Percentiles rank a stretch among this genome's conserved stretches.
phyloP scores from a whole-genome alignment of 2,797 vertebrate species.

The Pelobates cultripes region DNA sequence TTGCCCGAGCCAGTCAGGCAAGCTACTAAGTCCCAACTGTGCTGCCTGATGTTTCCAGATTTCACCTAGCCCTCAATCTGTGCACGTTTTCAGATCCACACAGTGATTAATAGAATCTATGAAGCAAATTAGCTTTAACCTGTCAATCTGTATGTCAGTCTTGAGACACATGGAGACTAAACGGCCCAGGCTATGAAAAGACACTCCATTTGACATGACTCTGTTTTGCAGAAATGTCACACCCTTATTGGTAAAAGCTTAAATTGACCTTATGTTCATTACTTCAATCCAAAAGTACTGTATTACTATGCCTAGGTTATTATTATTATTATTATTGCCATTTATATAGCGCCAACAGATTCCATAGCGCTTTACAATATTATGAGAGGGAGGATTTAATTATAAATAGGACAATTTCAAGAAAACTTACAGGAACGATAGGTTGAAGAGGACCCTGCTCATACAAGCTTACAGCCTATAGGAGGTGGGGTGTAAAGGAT shows the following conservation, averaged over 20 bases:
- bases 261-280: slow-evolving; percentile 19
- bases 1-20: slow-evolving; percentile 71
- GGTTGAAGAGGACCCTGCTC: no score
- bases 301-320: no score
- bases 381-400: no score
- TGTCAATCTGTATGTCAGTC: slow-evolving; percentile 79
- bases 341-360: no score
- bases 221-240: slow-evolving; percentile 2
- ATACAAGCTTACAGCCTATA: no score
- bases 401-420: no score
- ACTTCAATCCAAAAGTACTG: slow-evolving; percentile 8
- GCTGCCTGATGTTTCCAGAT: slow-evolving; percentile 74
- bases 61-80: slow-evolving; percentile 75
- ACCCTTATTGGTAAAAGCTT: no score
- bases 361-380: no score
- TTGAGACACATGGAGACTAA: slow-evolving; percentile 76
- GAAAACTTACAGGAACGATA: no score
- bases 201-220: slow-evolving; percentile 65
- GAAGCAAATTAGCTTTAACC: slow-evolving; percentile 84
- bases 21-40: slow-evolving; percentile 75
- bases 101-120: slow-evolving; percentile 81
- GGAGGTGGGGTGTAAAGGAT: no score
- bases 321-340: no score
- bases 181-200: slow-evolving; percentile 70
- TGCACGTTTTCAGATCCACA: slow-evolving; percentile 76